Conservation (phyloP, 2,113 vertebrate genomes). For the Cochlearius cochlearius region DNA sequence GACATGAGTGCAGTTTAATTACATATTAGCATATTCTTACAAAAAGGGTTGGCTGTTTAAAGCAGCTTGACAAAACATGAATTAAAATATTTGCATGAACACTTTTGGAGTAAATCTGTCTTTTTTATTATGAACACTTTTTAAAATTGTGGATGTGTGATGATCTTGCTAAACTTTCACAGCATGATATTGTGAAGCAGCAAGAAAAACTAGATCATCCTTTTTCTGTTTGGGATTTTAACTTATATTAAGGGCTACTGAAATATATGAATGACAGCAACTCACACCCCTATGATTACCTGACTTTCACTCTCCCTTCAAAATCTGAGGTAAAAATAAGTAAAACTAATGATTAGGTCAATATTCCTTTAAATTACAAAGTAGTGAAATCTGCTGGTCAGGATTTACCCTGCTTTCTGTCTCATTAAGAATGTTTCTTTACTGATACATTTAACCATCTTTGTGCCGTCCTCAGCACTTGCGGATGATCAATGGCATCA, state of each 20-base stretch:
- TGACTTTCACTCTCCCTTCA: neutral
- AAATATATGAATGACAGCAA: neutral
- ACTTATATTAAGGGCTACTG: neutral
- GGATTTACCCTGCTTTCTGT: constrained; percentile 32
- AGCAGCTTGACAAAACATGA: constrained; percentile 75
- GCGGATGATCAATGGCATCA: constrained; percentile 59
- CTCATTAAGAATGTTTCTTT: constrained; percentile 63
- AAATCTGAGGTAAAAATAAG: neutral
- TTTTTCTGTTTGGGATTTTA: neutral
- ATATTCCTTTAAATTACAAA: constrained; percentile 47
- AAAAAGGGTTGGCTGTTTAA: constrained; percentile 65
- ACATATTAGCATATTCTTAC: constrained; percentile 81
- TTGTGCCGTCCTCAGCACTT: constrained; percentile 52
- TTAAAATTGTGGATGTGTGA: neutral
- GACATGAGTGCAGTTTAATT: constrained; percentile 75
- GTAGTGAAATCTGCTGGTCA: constrained; percentile 18
- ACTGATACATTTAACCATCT: constrained; percentile 53
- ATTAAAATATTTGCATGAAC: constrained; percentile 71
- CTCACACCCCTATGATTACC: neutral
- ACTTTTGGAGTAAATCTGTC: constrained; percentile 43
- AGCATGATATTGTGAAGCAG: neutral
- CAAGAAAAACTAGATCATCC: neutral
- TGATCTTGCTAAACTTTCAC: neutral
- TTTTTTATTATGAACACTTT: neutral
- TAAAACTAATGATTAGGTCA: neutral